Conservation (phyloP, 1,140 invertebrate genomes). For the Drosophila nebulosa region DNA sequence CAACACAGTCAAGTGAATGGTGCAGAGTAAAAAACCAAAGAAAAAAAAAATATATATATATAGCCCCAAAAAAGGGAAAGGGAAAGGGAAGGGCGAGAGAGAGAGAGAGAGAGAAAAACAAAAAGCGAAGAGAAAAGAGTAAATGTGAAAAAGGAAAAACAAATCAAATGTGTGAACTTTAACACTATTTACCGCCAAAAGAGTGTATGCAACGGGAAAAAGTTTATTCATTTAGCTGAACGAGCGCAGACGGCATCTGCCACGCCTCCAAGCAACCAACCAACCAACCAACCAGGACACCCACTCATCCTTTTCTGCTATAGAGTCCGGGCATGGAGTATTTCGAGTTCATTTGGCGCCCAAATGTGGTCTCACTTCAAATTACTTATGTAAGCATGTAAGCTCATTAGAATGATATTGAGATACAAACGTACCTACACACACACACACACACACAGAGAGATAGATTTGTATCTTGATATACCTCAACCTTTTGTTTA, state of each 20-base stretch:
- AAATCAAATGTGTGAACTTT: slow-evolving; percentile 78
- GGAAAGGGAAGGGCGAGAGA: too few relatives aligned
- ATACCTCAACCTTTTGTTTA: not conserved
- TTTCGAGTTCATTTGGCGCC: slow-evolving; percentile 57
- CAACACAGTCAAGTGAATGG: slow-evolving; percentile 51
- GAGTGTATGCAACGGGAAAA: slow-evolving; percentile 68
- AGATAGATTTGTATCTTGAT: slow-evolving; percentile 5
- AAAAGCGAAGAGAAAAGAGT: not conserved
- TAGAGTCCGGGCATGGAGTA: slow-evolving; percentile 10
- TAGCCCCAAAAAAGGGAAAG: too few relatives aligned
- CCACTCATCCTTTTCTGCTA: not conserved
- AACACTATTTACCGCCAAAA: slow-evolving; percentile 76
- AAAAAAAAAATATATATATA: too few relatives aligned
- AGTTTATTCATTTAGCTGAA: slow-evolving; percentile 77
- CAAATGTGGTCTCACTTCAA: slow-evolving; percentile 62
- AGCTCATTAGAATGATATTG: slow-evolving; percentile 43
- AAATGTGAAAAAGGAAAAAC: slow-evolving; percentile 35
- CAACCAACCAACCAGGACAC: not conserved
- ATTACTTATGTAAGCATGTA: slow-evolving; percentile 53
- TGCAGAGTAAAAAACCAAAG: slow-evolving; percentile 19
- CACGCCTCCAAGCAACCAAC: not conserved
- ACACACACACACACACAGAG: too few relatives aligned
- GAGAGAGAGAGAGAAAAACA: too few relatives aligned
- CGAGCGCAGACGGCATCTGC: slow-evolving; percentile 59
- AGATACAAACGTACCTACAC: slow-evolving; percentile 4